Conservation (phyloP, 1,140 invertebrate genomes). For the Ceratoteleas bidentatus region DNA sequence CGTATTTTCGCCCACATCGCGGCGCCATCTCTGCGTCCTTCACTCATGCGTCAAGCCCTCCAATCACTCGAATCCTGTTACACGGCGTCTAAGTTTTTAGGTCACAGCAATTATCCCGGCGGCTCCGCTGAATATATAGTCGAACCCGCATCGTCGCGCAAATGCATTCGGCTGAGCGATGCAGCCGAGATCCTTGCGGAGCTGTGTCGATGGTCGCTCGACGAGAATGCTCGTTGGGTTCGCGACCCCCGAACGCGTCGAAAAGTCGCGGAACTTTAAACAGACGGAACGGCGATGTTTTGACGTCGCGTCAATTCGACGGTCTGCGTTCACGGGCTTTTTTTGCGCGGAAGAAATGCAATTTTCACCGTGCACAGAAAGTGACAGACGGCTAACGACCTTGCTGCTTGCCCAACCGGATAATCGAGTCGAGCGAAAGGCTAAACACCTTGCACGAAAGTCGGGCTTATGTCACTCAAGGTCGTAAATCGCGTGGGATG, state of each 20-base stretch:
- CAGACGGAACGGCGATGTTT: conserved; percentile 26
- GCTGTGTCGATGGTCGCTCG: conserved; percentile 14
- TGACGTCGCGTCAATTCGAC: conserved; percentile 52
- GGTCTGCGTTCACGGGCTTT: conserved; percentile 56
- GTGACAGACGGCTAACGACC: conserved; percentile 67
- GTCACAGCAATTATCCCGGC: conserved; percentile 71
- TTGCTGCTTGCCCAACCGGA: conserved; percentile 67
- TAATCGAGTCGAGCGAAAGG: conserved; percentile 68
- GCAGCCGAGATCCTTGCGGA: conserved; percentile 27
- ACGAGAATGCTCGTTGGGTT: not conserved
- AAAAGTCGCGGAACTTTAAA: conserved; percentile 8
- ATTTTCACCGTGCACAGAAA: conserved; percentile 57
- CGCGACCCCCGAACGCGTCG: conserved; percentile 37
- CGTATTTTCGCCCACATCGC: conserved; percentile 22
- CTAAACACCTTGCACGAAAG: conserved; percentile 62
- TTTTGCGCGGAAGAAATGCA: conserved; percentile 60
- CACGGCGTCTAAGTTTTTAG: conserved; percentile 66
- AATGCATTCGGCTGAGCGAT: conserved; percentile 41
- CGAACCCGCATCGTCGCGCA: conserved; percentile 10
- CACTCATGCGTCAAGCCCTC: conserved; percentile 51
- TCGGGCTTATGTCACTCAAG: conserved; percentile 64
- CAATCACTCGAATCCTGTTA: conserved; percentile 67
- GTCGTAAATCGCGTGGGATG: conserved; percentile 52
- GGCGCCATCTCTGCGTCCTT: conserved; percentile 41
- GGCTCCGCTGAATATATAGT: conserved; percentile 41